A percentile compares a stretch with the other conserved stretches of the same genome.
These are phyloP conservation scores for Microctonus aethiopoides DNA, from an alignment of 2,888 invertebrate species.

Conservation along the genomic window DNA sequence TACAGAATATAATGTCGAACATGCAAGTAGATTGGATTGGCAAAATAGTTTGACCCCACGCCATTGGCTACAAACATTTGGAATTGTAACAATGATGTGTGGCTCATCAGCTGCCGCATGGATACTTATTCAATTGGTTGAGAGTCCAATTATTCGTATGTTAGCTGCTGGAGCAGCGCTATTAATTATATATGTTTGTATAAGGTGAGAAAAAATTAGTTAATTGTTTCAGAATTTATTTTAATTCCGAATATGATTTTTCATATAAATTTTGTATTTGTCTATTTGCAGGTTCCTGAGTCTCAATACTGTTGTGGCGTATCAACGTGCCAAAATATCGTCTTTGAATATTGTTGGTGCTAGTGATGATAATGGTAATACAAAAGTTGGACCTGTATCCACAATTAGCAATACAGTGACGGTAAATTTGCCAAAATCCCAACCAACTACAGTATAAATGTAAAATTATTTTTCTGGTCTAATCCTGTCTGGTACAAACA, in stretches of 20 bases:
- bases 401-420: conserved; percentile 71
- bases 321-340: conserved; percentile 89
- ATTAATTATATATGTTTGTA: conserved; percentile 85
- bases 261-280: not conserved
- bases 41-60: conserved; percentile 84
- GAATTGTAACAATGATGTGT: conserved; percentile 82
- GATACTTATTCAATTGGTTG: conserved; percentile 82
- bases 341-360: conserved; percentile 79
- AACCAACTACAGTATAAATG: conserved; percentile 42
- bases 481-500: conserved; percentile 18
- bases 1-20: conserved; percentile 82
- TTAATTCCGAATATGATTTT: too few relatives aligned
- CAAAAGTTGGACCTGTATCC: conserved; percentile 49
- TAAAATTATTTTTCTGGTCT: not conserved
- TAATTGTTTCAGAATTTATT: not conserved
- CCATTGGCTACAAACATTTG: conserved; percentile 87
- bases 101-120: conserved; percentile 82
- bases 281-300: conserved; percentile 79
- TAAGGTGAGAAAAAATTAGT: conserved; percentile 73
- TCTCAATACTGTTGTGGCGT: conserved; percentile 88
- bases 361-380: conserved; percentile 44
- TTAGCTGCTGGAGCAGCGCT: conserved; percentile 84
- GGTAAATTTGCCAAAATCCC: conserved; percentile 64
- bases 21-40: conserved; percentile 83
- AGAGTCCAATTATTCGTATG: conserved; percentile 82